A percentile compares a stretch with the other conserved stretches of the same genome.
Evolutionary conservation across 2,113 vertebrate genomes (phyloP).

Genomic region (Tragelaphus buxtoni): DNA sequence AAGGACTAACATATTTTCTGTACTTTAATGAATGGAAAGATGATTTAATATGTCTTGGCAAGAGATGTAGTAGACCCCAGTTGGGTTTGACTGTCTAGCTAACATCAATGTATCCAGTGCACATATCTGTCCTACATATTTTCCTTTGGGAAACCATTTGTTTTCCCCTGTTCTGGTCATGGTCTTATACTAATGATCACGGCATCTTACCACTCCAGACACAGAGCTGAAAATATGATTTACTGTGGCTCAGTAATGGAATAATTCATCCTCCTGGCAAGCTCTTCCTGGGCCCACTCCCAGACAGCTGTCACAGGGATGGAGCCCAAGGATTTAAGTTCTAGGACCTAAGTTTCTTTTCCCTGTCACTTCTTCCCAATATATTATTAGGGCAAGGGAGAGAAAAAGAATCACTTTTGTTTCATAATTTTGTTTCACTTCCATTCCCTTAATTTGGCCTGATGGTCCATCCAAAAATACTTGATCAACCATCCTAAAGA

Average conservation of each 20-base stretch:
- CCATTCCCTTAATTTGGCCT: not conserved
- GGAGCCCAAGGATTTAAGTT: not conserved
- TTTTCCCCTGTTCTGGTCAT: not conserved
- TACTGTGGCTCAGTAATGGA: not conserved
- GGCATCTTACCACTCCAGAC: not conserved
- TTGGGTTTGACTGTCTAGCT: not conserved
- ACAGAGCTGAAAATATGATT: not conserved
- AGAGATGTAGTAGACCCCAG: not conserved
- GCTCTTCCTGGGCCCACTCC: not conserved
- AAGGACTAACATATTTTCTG: not conserved
- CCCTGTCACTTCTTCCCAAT: not conserved
- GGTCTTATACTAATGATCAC: not conserved
- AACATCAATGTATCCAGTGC: not conserved
- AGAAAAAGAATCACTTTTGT: not conserved
- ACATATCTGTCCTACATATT: fast-evolving
- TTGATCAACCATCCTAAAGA: not conserved
- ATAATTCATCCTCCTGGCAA: not conserved
- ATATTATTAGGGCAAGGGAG: not conserved
- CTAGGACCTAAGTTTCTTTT: not conserved
- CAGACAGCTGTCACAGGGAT: not conserved
- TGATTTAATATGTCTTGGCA: not conserved
- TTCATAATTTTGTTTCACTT: not conserved
- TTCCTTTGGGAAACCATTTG: not conserved
- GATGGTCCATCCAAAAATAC: not conserved
- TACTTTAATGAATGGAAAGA: not conserved